Evolutionary conservation across 2,113 vertebrate species (phyloP), one percentile per base, ranked within the genome.

Genomic region (Cyanistes caeruleus): DNA sequence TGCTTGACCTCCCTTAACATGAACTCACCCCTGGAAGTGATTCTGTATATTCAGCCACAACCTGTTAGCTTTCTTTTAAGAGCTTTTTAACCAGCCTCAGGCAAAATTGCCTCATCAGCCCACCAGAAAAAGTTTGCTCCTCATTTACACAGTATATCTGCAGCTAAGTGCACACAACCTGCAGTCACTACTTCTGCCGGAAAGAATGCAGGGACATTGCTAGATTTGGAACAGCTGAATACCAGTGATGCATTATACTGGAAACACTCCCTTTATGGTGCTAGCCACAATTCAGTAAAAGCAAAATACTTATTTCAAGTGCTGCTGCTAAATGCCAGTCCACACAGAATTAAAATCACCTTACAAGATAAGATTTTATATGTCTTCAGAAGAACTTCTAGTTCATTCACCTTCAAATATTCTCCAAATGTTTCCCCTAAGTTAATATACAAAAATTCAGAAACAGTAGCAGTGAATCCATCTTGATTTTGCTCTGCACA

Each of bases 111-210:
- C 28, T 46, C 37, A 41, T 2, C 3, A 22, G 12, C 13, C 5
- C 31, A 70, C 28, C 19, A 65, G 18, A 65, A 77, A n/a, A 25
- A 9, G 15, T 28, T 24, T 15, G 7, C 4, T 82, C 24, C n/a
- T 24, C 20, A 17, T 24, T 33, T 28, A 14, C 1, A 21, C 2
- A 11, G 18, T 8, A 11, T 8, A 30, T 31, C 28, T 35, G 44
- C 0, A 0, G 9, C 28, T 28, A 19, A 51, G 43, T 6, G 18
- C 25, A 30, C 30, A 6, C 11, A 33, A 4, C 31, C 23, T 44
- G 19, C 39, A 64, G 10, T 5, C 41, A 18, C 31, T 23, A 43
- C 39, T 87, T 21, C 62, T 56, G 25, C 37, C 7, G 0, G 8
- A 4, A 74, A 24, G 30, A 70, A 41, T 3, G 3, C 30, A 37